These are phyloP conservation scores for Drusus annulatus DNA, from an alignment of 1,140 invertebrate genomes.

Conservation along the genomic window DNA sequence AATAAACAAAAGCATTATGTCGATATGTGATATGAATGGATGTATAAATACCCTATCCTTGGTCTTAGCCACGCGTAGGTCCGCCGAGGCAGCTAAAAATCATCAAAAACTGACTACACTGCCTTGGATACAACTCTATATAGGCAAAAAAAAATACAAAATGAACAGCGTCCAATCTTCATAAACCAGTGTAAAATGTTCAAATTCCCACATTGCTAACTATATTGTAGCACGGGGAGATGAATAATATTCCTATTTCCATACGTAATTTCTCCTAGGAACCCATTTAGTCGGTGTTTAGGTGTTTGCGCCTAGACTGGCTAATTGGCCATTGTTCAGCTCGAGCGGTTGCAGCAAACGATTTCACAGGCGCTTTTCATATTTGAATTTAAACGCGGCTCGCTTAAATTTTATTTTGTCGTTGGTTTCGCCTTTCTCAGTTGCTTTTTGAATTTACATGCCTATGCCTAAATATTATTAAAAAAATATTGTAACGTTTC, in stretches of 20 bases:
- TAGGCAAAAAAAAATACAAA: background rate
- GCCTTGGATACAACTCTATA: too few relatives aligned
- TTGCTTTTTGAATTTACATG: background rate
- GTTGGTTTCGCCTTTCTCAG: background rate
- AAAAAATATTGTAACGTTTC: background rate
- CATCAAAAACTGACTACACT: too few relatives aligned
- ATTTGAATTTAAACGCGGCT: background rate
- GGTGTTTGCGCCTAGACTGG: constrained; percentile 13
- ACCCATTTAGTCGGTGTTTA: background rate
- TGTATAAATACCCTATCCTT: too few relatives aligned
- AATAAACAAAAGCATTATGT: too few relatives aligned
- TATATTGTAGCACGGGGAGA: background rate
- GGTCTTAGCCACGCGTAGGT: too few relatives aligned
- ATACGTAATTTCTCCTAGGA: background rate
- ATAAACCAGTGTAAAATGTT: background rate
- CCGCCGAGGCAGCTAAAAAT: too few relatives aligned
- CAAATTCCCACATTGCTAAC: background rate
- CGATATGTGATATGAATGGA: too few relatives aligned
- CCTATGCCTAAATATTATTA: background rate
- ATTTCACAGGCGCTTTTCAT: constrained; percentile 7
- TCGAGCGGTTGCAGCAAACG: background rate
- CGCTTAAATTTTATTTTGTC: background rate
- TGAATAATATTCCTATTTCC: background rate
- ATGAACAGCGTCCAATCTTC: background rate
- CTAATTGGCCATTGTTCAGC: constrained; percentile 21